A percentile compares a stretch with the other conserved stretches of the same genome.
phyloP scores from a whole-genome alignment of 2,888 invertebrate species.

The Netelia virgata region DNA sequence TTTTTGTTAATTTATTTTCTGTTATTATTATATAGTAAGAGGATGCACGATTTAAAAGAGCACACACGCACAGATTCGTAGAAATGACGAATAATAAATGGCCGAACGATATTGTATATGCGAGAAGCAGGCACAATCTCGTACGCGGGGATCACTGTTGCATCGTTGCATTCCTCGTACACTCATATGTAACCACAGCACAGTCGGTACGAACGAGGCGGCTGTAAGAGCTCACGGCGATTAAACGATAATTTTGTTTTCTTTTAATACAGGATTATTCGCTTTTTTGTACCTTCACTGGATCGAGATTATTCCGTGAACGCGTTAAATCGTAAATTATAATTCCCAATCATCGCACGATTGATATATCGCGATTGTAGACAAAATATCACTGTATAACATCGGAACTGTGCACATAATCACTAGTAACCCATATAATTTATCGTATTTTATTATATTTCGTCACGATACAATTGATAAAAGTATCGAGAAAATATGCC shows the following conservation, averaged over 20 bases:
- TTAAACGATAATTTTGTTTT: too few relatives aligned
- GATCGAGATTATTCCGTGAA: too few relatives aligned
- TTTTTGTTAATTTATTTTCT: constrained; percentile 15
- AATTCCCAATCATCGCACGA: too few relatives aligned
- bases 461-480: neutral
- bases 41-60: constrained; percentile 8
- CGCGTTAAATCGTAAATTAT: too few relatives aligned
- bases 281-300: too few relatives aligned
- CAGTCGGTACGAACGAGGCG: neutral
- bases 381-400: too few relatives aligned
- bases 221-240: neutral
- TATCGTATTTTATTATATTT: too few relatives aligned
- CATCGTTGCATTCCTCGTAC: constrained; percentile 62
- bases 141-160: constrained; percentile 51
- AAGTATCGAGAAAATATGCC: neutral
- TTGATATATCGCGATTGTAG: too few relatives aligned
- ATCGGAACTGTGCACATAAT: too few relatives aligned
- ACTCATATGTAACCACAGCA: constrained; percentile 3
- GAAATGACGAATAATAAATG: neutral
- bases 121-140: constrained; percentile 41
- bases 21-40: constrained; percentile 16
- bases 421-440: too few relatives aligned
- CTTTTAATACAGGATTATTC: too few relatives aligned
- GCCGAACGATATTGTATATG: constrained; percentile 31
- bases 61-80: constrained; percentile 12